These are phyloP conservation scores for Nemurella pictetii DNA, from an alignment of 2,888 invertebrate species.

Conservation along the genomic window DNA sequence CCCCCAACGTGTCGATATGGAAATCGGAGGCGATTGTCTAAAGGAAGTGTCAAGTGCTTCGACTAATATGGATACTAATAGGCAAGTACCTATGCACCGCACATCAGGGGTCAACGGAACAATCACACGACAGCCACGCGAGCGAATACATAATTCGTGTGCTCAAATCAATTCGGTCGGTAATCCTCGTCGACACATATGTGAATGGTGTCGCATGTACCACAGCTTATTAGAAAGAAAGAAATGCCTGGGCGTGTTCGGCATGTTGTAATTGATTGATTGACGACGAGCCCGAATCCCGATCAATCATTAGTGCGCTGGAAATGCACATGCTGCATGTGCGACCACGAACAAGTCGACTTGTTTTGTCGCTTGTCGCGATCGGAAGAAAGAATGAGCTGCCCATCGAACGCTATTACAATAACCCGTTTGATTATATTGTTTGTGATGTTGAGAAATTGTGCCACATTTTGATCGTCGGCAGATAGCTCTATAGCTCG, in stretches of 20 bases:
- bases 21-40: neutral
- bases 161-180: neutral
- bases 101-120: neutral
- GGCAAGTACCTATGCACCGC: neutral
- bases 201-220: neutral
- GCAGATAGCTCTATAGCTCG: neutral
- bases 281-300: neutral
- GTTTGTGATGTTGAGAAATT: neutral
- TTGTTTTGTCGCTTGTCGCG: neutral
- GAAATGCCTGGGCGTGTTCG: neutral
- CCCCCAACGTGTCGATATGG: neutral
- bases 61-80: neutral
- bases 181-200: neutral
- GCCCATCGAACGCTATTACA: neutral
- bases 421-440: slow-evolving; percentile 9
- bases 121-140: neutral
- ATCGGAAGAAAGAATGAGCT: neutral
- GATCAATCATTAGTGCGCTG: neutral
- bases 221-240: neutral
- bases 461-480: slow-evolving; percentile 18
- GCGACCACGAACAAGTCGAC: neutral
- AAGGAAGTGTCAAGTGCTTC: neutral
- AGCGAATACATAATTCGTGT: neutral
- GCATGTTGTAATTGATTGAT: neutral
- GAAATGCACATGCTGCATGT: neutral